Conservation (phyloP, 2,113 vertebrate genomes). For the Tapirus terrestris region DNA sequence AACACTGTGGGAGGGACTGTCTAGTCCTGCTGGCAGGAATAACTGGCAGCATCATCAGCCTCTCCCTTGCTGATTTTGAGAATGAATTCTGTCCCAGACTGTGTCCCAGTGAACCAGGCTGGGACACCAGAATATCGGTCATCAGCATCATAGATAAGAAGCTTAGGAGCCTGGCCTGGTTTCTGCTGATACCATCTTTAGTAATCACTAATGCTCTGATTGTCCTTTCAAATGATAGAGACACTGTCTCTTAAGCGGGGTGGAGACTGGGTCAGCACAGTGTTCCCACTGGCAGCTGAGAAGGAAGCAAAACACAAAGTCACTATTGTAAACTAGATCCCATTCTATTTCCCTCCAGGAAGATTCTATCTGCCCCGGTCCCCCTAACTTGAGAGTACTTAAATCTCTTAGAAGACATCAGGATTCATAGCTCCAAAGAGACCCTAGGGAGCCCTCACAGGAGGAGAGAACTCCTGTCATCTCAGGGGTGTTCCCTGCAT, state of each 20-base stretch:
- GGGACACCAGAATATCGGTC: accelerated
- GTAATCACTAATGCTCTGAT: neutral
- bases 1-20: neutral
- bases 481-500: neutral
- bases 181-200: constrained; percentile 44
- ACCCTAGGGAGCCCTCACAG: neutral
- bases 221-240: neutral
- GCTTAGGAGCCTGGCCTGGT: neutral
- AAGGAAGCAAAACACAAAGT: neutral
- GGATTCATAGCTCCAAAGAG: neutral
- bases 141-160: constrained; percentile 34
- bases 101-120: neutral
- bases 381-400: neutral
- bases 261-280: neutral
- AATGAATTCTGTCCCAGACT: constrained; percentile 9
- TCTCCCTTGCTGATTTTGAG: neutral
- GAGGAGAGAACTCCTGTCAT: neutral
- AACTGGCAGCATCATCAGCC: neutral
- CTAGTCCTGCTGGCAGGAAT: neutral
- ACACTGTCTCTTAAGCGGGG: neutral
- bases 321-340: neutral
- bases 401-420: neutral
- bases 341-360: neutral
- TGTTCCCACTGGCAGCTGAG: neutral
- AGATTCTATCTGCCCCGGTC: neutral